Evolutionary conservation across 2,113 vertebrate genomes (phyloP), one percentile per base, ranked within the genome.

Genomic region (Australoheros scitulus): DNA sequence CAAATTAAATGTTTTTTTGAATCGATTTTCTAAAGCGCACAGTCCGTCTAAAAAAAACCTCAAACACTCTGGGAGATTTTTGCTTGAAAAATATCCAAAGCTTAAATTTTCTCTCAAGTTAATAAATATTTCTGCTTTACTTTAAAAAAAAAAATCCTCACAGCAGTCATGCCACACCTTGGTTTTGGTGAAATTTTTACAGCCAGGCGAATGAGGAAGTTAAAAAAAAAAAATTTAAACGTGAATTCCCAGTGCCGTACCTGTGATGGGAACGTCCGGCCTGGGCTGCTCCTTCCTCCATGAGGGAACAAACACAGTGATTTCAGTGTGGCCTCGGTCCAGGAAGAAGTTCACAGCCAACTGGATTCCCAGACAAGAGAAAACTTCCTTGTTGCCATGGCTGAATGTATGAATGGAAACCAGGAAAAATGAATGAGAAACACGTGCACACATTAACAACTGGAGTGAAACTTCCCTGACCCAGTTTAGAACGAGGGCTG

Each of bases 301-400:
- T 0, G 95, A 96, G 0, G 98, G 98, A 34, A 99, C 98, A 81
- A 99, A 99, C 52, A 98, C 98, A 0, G 96, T 99, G 65, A 99
- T 94, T 43, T 98, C 96, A 5, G 92, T 93, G 93, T 99, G 98
- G 34, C 97, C 97, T 61, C 97, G 89, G 36, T 97, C 96, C 91
- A 97, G 94, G 88, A 99, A 99, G 95, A 96, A 99, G 91, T 96
- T 96, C 32, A 99, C 98, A 0, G 98, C 96, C 85, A 99, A 91
- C 26, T 97, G 96, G 90, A 99, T 99, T n/a, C 98, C 98, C 89
- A 96, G 94, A 89, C 98, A 99, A 20, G 98, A 99, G 90, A 99
- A 99, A 18, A 98, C 96, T 76, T 98, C 97, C 92, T 98, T 99
- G 93, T 99, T 98, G 29, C 98, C 98, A 0, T 99, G 98, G 90